Evolutionary conservation across 1,140 invertebrate species (phyloP), one percentile per base, ranked within the genome.

Genomic region (Trialeurodes vaporariorum): DNA sequence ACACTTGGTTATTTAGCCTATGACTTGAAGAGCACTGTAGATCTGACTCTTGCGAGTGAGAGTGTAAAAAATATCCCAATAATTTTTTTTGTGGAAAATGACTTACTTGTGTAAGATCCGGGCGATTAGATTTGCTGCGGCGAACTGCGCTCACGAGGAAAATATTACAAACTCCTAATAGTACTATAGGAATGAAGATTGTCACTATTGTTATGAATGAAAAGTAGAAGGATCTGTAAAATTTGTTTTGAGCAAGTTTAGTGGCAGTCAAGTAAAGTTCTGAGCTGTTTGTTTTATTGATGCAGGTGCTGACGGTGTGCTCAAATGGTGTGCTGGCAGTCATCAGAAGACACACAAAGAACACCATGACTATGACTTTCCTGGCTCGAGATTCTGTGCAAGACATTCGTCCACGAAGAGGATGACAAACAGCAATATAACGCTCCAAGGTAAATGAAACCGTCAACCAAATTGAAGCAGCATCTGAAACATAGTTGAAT

Each of bases 391-490:
- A 78, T 70, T 87, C 84, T 1, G 87, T 89, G 73, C 87, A 88
- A 71, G 86, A 81, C 27, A 85, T 81, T 77, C 86, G 86, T 25
- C 89, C 86, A 70, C 84, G 82, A 73, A 91, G 86, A 24, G 89
- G 89, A 79, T 89, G 84, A 70, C 87, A 86, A 2, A 91, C 87
- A 26, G 86, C 88, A 64, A 91, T 86, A 79, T 89, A 91, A 59
- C 88, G 78, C 77, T 91, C 89, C 65, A 90, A 81, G 1, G 89
- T 91, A 75, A 91, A 91, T 27, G 86, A 85, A 2, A 90, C 87
- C 26, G 87, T 89, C 63, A 91, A 77, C 87, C 88, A 91, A 40
- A 89, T 86, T 24, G 86, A 89, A 34, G 86, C 85, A 76, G 86
- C 88, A 71, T 83, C 85, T 86, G 74, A 22, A 78, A 71, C 26